Base-by-base conservation (phyloP, 2,888 invertebrate species). In the Andrena camellia region DNA sequence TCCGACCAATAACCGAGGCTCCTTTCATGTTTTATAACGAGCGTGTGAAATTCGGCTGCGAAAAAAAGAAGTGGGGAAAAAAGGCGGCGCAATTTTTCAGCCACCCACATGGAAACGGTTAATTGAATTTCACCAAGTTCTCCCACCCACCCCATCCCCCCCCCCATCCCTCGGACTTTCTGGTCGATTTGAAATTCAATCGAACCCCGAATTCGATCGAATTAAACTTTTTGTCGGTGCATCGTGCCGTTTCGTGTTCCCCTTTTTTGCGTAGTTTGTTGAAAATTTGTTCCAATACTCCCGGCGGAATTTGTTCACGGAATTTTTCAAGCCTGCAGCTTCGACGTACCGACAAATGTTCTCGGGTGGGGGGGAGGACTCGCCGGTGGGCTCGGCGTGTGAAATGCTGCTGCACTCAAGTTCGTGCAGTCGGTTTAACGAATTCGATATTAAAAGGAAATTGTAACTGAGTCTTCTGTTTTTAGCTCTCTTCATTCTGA, bases 131-230 rank as follows among this genome's bases (percentile, higher is more conserved):
- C 63, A 26, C 31, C 63, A 72, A 64, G 72, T 64, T 48, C 62
- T 6, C 52, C 50, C 50, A 48, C 52, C 42, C 50, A 26, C 29
- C 26, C 26, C 26, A 1, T 0, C 0, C 13, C 35, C 8, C 10
- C 8, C 33, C 10, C 35, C 62, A 29, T 10, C 20, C 42, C 48
- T 1, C 68, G 17, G 60, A 59, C 31, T 71, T 71, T 60, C 70
- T 60, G 20, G 60, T 33, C 48, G 60, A 71, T 71, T 71, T 71
- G 70, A 71, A 71, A 71, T 71, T 71, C 70, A 71, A 62, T 71
- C 70, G 70, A 71, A 71, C 70, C 13, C 60, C 70, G 70, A 71
- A 71, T 71, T 71, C 70, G 70, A 71, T 71, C 60, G 70, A 71
- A 71, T 71, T 50, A 71, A 71, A 70, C 69, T 70, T 70, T 60